Evolutionary conservation across 2,797 vertebrate species (phyloP), one percentile per base, ranked within the genome.

Genomic region (Cirrhinus mrigala): DNA sequence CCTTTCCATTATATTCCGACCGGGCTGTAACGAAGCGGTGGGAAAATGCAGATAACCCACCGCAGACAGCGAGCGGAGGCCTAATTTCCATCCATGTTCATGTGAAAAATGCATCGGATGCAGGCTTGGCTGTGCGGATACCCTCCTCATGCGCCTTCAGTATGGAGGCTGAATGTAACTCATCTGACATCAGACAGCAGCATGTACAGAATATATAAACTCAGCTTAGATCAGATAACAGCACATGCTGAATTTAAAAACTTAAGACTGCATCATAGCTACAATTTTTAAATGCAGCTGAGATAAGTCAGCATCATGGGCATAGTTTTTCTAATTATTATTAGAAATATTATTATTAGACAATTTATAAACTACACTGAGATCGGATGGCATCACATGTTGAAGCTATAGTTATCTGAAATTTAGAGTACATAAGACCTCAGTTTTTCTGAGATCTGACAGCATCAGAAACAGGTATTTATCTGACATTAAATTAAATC

Each of bases 71-170:
- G 66, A 93, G 69, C 81, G 66, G 37, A 90, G 92, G 94, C 91
- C 93, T 91, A 76, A 81, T 88, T 89, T 82, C 46, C 62, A 89
- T 92, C 91, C 88, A 93, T 91, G 93, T 94, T 93, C 94, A 94
- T 92, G 93, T 94, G 91, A 90, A 70, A 85, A 14, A 84, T 88
- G 88, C 79, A 22, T 71, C 70, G 86, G 81, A 56, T 27, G 77
- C 68, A 85, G 87, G 58, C 69, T 87, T 66, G 77, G 66, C 37
- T 84, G 56, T 56, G 15, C 24, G 29, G 75, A 71, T 24, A 10
- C 52, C n/a, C 84, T 24, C 46, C 40, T 54, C 46, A 22, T 8
- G 71, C 54, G 75, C n/a, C 48, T 58, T 73, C 76, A 54, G 24
- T 29, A 52, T 37, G 76, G 80, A 69, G 80, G 69, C 48, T 68